Evolutionary conservation across 2,113 vertebrate species (phyloP).

Genomic region (Prinia subflava): DNA sequence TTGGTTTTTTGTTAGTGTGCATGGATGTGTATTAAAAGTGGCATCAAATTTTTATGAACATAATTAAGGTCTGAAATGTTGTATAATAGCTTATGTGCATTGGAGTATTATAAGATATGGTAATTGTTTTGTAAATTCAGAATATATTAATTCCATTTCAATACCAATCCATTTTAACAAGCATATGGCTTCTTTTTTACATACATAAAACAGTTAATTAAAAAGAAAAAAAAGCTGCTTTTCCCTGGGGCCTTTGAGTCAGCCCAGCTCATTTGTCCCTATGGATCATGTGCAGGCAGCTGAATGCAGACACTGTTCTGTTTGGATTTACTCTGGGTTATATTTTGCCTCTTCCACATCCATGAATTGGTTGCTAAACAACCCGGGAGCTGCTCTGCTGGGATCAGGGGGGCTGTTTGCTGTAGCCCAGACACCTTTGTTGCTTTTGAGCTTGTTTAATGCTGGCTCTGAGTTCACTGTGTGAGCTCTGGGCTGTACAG

Average conservation of each 20-base stretch:
- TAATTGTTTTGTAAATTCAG: conserved; percentile 25
- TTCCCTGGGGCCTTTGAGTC: background rate
- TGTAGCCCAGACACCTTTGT: background rate
- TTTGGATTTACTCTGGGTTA: background rate
- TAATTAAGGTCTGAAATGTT: conserved; percentile 21
- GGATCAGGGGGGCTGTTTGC: background rate
- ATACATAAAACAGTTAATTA: background rate
- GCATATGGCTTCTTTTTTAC: background rate
- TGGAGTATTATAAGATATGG: background rate
- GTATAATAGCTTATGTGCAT: background rate
- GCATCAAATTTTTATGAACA: background rate
- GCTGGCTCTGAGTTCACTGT: background rate
- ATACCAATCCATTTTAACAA: conserved; percentile 7
- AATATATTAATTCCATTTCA: conserved; percentile 13
- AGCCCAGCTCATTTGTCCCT: background rate
- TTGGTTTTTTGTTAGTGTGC: background rate
- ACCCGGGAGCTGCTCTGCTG: background rate
- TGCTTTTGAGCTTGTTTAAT: background rate
- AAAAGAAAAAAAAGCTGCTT: background rate
- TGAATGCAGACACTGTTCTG: background rate
- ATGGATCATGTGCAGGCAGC: background rate
- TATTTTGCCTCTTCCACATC: background rate
- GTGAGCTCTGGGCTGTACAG: background rate
- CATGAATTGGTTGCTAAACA: background rate
- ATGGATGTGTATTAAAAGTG: background rate